These are phyloP conservation scores for Drosophila cyrtoloma DNA, from an alignment of 2,888 invertebrate genomes.

Conservation along the genomic window DNA sequence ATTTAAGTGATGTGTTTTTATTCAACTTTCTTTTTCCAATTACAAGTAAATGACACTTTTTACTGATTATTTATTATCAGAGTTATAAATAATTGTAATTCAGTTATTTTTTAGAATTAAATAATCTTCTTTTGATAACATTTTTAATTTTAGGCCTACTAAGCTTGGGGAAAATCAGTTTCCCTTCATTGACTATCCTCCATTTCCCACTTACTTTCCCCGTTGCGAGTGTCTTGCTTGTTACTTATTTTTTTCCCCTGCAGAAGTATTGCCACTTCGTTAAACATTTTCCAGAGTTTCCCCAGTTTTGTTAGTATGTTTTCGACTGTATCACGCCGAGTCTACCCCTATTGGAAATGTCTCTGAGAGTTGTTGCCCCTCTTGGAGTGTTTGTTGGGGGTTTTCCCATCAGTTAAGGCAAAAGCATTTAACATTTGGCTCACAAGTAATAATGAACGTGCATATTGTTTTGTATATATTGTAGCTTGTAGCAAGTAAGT, in stretches of 20 bases:
- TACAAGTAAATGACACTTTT: background rate
- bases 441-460: constrained; percentile 2
- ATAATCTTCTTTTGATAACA: background rate
- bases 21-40: background rate
- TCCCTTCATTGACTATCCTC: background rate
- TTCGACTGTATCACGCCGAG: background rate
- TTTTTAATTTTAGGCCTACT: background rate
- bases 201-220: constrained; percentile 4
- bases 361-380: background rate
- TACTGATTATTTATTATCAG: background rate
- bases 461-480: constrained; percentile 14
- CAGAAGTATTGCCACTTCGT: background rate
- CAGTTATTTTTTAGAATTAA: background rate
- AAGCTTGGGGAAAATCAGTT: constrained; percentile 9
- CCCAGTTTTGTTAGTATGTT: constrained; percentile 33
- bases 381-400: background rate
- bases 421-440: constrained; percentile 15
- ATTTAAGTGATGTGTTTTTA: background rate
- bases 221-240: background rate
- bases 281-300: constrained; percentile 12
- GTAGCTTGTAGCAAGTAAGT: constrained; percentile 4
- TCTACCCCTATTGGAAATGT: constrained; percentile 48
- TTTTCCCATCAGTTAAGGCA: constrained; percentile 13
- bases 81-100: background rate
- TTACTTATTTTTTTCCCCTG: constrained; percentile 17